A percentile compares a stretch with the other conserved stretches of the same genome.
phyloP scores from a whole-genome alignment of 2,113 vertebrate genomes.

The Gambusia holbrooki region DNA sequence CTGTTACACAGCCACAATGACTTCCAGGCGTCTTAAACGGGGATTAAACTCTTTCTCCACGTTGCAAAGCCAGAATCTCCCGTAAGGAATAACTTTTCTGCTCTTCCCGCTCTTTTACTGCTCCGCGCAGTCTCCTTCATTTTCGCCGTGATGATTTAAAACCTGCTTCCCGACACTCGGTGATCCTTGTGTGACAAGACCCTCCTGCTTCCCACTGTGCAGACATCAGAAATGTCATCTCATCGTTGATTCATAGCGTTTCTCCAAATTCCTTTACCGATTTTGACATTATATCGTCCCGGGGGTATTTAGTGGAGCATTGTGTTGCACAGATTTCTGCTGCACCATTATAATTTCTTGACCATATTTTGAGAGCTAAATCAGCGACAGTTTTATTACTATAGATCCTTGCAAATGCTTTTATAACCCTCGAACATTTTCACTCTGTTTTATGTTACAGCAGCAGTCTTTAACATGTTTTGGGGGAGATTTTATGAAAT shows the following conservation, averaged over 20 bases:
- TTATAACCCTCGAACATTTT: background rate
- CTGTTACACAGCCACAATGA: constrained; percentile 62
- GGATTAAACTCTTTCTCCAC: constrained; percentile 61
- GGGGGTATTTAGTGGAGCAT: constrained; percentile 6
- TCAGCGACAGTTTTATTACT: background rate
- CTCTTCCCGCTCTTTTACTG: constrained; percentile 6
- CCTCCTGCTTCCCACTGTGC: constrained; percentile 28
- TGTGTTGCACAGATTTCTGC: constrained; percentile 21
- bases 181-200: constrained; percentile 64
- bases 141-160: constrained; percentile 57
- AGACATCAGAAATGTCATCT: constrained; percentile 52
- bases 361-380: background rate
- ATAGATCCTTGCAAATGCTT: background rate
- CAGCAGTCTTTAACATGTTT: background rate
- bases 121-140: constrained; percentile 15
- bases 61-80: constrained; percentile 34
- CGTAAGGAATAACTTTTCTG: constrained; percentile 37
- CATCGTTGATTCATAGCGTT: constrained; percentile 43
- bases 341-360: constrained; percentile 9
- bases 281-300: constrained; percentile 39
- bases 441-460: background rate
- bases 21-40: constrained; percentile 65
- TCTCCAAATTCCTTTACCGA: constrained; percentile 41
- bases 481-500: background rate
- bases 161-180: constrained; percentile 52